Percentiles rank a stretch among this genome's conserved stretches.
Conservation (phyloP, 2,888 invertebrate species). For the Fabriciana adippe region DNA sequence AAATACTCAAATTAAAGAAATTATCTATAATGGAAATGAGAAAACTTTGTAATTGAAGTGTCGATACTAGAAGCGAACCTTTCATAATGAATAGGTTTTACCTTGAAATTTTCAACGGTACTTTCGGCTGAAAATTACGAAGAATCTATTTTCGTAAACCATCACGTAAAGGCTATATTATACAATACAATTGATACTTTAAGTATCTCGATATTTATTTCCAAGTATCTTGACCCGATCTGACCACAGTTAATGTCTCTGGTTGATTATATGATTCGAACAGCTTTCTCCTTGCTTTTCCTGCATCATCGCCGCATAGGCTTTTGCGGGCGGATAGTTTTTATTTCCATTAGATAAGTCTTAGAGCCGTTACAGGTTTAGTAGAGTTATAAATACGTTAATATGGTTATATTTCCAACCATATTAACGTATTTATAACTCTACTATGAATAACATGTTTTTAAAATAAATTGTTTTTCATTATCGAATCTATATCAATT, state of each 20-base stretch:
- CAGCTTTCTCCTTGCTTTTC: conserved; percentile 25
- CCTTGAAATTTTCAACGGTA: too few relatives aligned
- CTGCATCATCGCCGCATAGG: conserved; percentile 16
- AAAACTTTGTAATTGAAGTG: background rate
- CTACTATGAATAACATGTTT: too few relatives aligned
- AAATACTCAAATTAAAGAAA: too few relatives aligned
- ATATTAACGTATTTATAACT: too few relatives aligned
- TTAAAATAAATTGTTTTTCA: too few relatives aligned
- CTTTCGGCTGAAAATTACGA: too few relatives aligned
- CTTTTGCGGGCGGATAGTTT: conserved; percentile 1
- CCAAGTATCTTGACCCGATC: conserved; percentile 22
- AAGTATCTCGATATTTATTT: background rate
- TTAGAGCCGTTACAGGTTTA: background rate
- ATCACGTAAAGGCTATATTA: too few relatives aligned
- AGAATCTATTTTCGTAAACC: too few relatives aligned
- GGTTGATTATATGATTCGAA: conserved; percentile 19
- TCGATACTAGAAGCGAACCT: background rate
- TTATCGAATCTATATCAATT: too few relatives aligned
- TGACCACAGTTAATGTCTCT: conserved; percentile 21
- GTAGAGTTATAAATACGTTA: too few relatives aligned
- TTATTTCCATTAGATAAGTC: conserved; percentile 8
- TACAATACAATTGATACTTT: too few relatives aligned
- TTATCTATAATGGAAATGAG: background rate
- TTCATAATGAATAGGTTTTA: background rate
- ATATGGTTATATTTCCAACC: too few relatives aligned